Conservation (phyloP, 2,113 vertebrate species). For the Hypomesus transpacificus region DNA sequence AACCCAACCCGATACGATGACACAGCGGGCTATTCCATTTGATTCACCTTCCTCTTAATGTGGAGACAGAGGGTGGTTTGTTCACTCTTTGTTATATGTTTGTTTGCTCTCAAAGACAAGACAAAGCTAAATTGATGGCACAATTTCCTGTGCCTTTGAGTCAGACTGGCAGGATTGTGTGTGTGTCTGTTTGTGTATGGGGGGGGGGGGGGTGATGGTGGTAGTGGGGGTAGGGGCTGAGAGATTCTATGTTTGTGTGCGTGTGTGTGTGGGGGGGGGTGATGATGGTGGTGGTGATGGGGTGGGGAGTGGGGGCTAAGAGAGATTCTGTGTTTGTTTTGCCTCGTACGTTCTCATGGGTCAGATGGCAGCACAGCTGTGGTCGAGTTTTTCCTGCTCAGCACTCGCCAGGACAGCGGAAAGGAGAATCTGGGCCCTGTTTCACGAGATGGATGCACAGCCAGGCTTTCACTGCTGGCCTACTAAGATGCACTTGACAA, state of each 20-base stretch:
- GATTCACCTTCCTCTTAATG: not conserved
- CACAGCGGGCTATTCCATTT: not conserved
- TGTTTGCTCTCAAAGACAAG: not conserved
- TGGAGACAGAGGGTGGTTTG: not conserved
- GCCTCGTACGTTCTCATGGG: constrained; percentile 9
- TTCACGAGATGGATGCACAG: not conserved
- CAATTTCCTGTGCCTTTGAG: constrained; percentile 3
- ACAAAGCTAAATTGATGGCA: constrained; percentile 5
- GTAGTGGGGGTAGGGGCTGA: not conserved
- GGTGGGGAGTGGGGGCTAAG: not conserved
- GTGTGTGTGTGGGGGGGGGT: not conserved
- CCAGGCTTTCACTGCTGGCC: too few species aligned
- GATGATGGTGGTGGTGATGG: not conserved
- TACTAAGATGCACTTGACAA: too few species aligned
- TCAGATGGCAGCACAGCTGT: constrained; percentile 15
- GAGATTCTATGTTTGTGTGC: not conserved
- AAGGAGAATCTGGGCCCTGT: not conserved
- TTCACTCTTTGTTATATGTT: not conserved
- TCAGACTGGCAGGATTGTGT: not conserved
- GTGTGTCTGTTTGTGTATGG: not conserved
- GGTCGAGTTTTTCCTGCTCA: constrained; percentile 46
- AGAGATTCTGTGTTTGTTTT: constrained; percentile 34
- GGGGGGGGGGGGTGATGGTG: not conserved
- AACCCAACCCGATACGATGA: too few species aligned
- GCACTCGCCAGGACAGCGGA: not conserved